Conservation (phyloP, 2,888 invertebrate species). For the Stenichneumon culpator region DNA sequence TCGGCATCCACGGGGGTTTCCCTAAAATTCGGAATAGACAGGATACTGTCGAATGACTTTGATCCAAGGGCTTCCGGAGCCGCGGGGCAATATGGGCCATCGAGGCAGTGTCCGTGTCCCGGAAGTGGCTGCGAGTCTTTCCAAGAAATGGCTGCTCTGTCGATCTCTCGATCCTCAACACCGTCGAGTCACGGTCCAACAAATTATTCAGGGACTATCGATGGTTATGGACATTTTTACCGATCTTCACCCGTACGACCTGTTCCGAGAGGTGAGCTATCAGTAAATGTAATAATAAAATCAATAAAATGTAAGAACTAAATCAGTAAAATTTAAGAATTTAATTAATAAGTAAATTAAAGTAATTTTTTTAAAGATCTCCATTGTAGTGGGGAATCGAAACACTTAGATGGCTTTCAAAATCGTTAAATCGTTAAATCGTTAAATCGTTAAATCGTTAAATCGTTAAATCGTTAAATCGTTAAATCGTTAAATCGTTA, state of each 20-base stretch:
- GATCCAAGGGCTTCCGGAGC: conserved; percentile 72
- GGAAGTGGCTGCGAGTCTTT: conserved; percentile 76
- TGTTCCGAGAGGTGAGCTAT: conserved; percentile 77
- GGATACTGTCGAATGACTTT: conserved; percentile 87
- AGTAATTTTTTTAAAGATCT: too few species aligned
- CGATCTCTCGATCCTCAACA: conserved; percentile 66
- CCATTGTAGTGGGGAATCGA: too few species aligned
- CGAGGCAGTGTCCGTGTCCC: conserved; percentile 71
- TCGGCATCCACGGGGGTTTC: conserved; percentile 38
- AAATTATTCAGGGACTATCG: conserved; percentile 69
- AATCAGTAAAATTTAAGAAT: too few species aligned
- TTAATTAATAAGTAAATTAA: too few species aligned
- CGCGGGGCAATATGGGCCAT: conserved; percentile 25
- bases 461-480: too few species aligned
- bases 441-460: too few species aligned
- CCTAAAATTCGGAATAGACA: conserved; percentile 90
- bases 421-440: too few species aligned
- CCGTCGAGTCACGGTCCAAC: conserved; percentile 57
- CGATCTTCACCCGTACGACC: conserved; percentile 79
- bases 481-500: too few species aligned
- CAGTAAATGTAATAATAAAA: too few species aligned
- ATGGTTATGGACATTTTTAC: conserved; percentile 76
- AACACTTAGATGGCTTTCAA: too few species aligned
- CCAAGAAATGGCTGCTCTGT: conserved; percentile 69
- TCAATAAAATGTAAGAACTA: too few species aligned